A percentile compares a stretch with the other conserved stretches of the same genome.
Evolutionary conservation across 2,113 vertebrate genomes (phyloP).

Genomic region (Aptenodytes patagonicus): DNA sequence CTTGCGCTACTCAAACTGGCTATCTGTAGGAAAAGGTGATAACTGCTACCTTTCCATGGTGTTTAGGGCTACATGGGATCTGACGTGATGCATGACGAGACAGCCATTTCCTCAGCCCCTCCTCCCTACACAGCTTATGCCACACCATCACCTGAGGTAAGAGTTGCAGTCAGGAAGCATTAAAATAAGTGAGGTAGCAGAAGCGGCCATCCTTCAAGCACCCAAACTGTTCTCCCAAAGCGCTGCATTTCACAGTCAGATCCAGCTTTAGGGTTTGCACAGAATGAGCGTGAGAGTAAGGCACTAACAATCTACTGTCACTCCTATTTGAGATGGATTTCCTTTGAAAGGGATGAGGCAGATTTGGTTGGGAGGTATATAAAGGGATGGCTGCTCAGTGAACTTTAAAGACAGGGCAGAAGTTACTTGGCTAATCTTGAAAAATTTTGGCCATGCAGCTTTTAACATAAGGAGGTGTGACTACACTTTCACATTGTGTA

Average conservation of each 20-base stretch:
- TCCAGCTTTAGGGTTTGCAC: not conserved
- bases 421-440: not conserved
- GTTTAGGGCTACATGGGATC: constrained; percentile 71
- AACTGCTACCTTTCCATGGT: not conserved
- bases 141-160: constrained; percentile 76
- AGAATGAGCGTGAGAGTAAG: not conserved
- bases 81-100: constrained; percentile 73
- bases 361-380: not conserved
- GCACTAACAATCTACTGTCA: not conserved
- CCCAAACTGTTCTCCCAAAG: not conserved
- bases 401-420: not conserved
- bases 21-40: not conserved
- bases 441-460: not conserved
- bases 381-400: not conserved
- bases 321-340: not conserved
- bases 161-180: not conserved
- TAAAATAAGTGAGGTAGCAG: not conserved
- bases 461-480: not conserved
- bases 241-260: not conserved
- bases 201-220: not conserved
- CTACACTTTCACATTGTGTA: not conserved
- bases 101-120: constrained; percentile 68
- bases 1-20: not conserved
- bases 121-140: constrained; percentile 77
- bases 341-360: not conserved